Evolutionary conservation across 2,797 vertebrate genomes (phyloP).

Genomic region (Enteromius argenteus): DNA sequence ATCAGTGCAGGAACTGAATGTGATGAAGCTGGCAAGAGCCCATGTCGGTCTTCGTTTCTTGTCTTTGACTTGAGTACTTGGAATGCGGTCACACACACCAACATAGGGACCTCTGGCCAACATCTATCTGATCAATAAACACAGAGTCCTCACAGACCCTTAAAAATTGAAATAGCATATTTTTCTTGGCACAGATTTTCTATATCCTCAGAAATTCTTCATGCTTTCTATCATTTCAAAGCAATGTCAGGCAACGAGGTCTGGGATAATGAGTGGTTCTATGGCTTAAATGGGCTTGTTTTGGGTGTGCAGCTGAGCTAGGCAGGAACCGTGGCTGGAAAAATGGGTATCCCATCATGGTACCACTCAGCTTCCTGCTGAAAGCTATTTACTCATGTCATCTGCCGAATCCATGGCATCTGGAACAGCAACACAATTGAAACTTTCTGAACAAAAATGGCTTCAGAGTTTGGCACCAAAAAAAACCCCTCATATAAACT

Average conservation of each 20-base stretch:
- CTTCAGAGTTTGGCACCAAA: background rate
- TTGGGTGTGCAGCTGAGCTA: conserved; percentile 28
- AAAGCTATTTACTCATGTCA: conserved; percentile 42
- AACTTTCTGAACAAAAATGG: conserved; percentile 22
- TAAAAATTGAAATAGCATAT: background rate
- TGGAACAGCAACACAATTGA: conserved; percentile 20
- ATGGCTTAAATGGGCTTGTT: conserved; percentile 29
- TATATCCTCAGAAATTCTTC: background rate
- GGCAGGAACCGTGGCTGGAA: conserved; percentile 21
- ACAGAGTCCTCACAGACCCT: background rate
- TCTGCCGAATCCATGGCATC: conserved; percentile 15
- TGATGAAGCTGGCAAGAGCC: conserved; percentile 27
- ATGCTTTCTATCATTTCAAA: conserved; percentile 21
- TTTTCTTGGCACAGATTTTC: background rate
- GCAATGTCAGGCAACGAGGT: background rate
- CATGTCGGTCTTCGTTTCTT: background rate
- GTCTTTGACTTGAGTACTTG: background rate
- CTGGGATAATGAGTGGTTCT: conserved; percentile 28
- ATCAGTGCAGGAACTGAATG: conserved; percentile 29
- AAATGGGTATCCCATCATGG: conserved; percentile 38
- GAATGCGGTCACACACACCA: background rate
- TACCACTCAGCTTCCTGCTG: conserved; percentile 41
- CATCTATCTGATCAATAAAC: conserved; percentile 2
- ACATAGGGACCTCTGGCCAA: background rate
- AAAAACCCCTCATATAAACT: background rate